These are phyloP conservation scores for Pachycephus smyrnensis DNA, from an alignment of 2,888 invertebrate genomes.

Conservation along the genomic window DNA sequence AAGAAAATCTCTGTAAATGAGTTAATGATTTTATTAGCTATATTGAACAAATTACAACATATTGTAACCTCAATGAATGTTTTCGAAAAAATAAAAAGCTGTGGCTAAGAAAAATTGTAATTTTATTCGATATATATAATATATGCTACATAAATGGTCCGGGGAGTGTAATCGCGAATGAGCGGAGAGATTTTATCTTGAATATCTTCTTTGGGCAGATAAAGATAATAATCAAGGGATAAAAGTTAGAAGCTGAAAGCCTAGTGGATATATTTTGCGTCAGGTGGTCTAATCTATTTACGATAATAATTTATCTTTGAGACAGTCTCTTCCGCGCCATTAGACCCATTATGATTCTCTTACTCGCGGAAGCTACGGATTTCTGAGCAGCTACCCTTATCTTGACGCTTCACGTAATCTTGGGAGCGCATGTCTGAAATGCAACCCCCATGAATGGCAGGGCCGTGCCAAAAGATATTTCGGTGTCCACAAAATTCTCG, in stretches of 20 bases:
- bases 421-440: conserved; percentile 33
- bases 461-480: background rate
- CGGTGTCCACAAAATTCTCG: background rate
- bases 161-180: background rate
- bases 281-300: conserved; percentile 13
- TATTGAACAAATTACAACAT: background rate
- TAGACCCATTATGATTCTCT: conserved; percentile 26
- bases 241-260: background rate
- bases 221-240: background rate
- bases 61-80: background rate
- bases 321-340: conserved; percentile 32
- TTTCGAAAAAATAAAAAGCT: background rate
- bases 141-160: background rate
- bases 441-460: background rate
- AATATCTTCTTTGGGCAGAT: background rate
- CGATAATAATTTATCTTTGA: conserved; percentile 25
- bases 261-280: background rate
- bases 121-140: background rate
- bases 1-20: background rate
- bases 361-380: conserved; percentile 21
- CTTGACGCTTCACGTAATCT: conserved; percentile 15
- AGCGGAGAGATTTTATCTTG: background rate
- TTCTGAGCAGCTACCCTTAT: conserved; percentile 18
- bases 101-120: background rate
- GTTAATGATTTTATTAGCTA: background rate